phyloP scores from a whole-genome alignment of 2,797 vertebrate genomes.

The Trachops cirrhosus region DNA sequence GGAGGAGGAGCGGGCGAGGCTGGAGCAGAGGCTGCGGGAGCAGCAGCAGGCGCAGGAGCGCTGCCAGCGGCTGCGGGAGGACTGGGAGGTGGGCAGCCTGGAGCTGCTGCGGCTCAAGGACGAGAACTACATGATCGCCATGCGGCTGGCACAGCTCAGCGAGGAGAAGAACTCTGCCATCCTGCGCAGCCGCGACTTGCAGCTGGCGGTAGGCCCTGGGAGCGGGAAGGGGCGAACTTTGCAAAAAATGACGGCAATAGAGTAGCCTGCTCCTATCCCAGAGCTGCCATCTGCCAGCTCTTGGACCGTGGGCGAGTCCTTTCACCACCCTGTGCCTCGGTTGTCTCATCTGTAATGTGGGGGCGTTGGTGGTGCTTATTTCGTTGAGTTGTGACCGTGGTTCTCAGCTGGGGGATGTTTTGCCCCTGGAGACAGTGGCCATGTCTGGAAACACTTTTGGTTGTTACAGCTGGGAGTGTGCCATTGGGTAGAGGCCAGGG shows the following conservation, averaged over 20 bases:
- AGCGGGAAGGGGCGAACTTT: background rate
- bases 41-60: conserved; percentile 88
- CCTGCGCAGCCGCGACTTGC: conserved; percentile 89
- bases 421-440: background rate
- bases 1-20: conserved; percentile 89
- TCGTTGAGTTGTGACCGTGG: background rate
- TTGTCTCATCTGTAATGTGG: background rate
- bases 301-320: background rate
- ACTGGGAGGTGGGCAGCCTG: conserved; percentile 87
- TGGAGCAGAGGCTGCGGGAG: conserved; percentile 88
- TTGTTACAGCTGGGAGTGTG: background rate
- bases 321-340: background rate
- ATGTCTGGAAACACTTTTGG: background rate
- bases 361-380: background rate
- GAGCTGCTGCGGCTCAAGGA: conserved; percentile 94
- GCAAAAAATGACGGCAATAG: fast-evolving
- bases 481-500: background rate
- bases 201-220: conserved; percentile 79
- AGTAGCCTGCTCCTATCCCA: background rate
- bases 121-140: conserved; percentile 92
- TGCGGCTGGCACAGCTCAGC: conserved; percentile 91
- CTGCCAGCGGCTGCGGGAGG: conserved; percentile 90
- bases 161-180: conserved; percentile 91
- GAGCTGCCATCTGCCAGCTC: fast-evolving
- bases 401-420: background rate